Conservation (phyloP, 2,113 vertebrate species). For the Entelurus aequoreus region DNA sequence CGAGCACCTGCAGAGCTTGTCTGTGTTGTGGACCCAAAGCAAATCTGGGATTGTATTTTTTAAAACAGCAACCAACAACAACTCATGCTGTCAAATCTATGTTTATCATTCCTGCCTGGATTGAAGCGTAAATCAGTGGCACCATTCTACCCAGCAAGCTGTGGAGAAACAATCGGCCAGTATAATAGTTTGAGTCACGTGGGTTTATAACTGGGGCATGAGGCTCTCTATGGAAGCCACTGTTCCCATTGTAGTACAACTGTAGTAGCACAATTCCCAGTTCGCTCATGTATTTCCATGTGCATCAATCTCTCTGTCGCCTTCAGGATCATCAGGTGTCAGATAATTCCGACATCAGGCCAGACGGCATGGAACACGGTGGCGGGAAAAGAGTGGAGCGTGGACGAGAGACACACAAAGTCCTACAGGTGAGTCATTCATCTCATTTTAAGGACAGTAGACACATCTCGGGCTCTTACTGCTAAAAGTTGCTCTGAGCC, state of each 20-base stretch:
- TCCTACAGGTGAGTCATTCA: conserved; percentile 67
- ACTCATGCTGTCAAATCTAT: not conserved
- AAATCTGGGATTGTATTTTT: not conserved
- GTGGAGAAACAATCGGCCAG: conserved; percentile 52
- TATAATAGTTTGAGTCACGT: conserved; percentile 59
- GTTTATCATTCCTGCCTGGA: not conserved
- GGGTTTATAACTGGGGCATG: conserved; percentile 60
- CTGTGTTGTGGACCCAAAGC: not conserved
- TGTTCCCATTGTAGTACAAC: conserved; percentile 64
- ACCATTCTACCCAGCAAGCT: conserved; percentile 20
- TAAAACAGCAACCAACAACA: not conserved
- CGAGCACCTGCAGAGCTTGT: conserved; percentile 25
- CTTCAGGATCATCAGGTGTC: conserved; percentile 64
- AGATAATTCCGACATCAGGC: conserved; percentile 50
- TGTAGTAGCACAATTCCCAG: conserved; percentile 61
- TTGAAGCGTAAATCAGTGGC: conserved; percentile 19
- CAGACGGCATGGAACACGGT: conserved; percentile 63
- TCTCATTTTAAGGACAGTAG: not conserved
- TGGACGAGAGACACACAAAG: conserved; percentile 67
- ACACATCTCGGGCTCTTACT: not conserved
- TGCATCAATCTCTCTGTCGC: conserved; percentile 13
- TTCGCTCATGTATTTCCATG: conserved; percentile 38
- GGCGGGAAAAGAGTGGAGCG: conserved; percentile 50
- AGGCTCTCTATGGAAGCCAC: conserved; percentile 63
- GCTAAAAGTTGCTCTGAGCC: not conserved